Evolutionary conservation across 1,140 invertebrate genomes (phyloP).

Genomic region (Zaprionus nigranus): DNA sequence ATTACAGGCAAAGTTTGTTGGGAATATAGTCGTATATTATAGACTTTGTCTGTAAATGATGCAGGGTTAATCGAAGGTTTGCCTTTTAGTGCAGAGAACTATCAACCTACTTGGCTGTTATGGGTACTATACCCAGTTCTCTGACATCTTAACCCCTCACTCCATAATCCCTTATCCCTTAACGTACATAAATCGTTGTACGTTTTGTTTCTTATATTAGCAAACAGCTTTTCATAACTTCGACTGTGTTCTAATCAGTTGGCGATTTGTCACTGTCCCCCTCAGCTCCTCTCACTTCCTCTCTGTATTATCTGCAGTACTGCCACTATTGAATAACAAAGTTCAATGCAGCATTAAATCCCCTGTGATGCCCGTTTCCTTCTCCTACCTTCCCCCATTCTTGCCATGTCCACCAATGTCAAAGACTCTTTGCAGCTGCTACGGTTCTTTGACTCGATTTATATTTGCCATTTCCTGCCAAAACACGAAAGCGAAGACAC

Average conservation of each 20-base stretch:
- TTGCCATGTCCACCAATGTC: conserved; percentile 36
- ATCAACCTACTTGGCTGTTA: neutral
- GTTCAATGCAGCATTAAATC: conserved; percentile 14
- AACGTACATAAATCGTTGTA: neutral
- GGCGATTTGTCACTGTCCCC: conserved; percentile 30
- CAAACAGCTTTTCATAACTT: conserved; percentile 37
- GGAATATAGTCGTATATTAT: no score
- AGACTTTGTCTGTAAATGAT: no score
- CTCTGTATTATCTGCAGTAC: neutral
- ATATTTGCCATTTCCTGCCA: conserved; percentile 57
- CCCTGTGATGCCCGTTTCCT: neutral
- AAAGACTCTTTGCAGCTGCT: conserved; percentile 45
- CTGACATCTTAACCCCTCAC: neutral
- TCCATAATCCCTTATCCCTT: neutral
- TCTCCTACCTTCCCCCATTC: no score
- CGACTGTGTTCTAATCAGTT: conserved; percentile 28
- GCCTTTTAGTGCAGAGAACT: no score
- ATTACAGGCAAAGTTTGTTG: no score
- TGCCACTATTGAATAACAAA: conserved; percentile 27
- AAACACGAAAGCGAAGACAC: conserved; percentile 41
- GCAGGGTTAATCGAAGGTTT: no score
- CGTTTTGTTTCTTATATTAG: conserved; percentile 5
- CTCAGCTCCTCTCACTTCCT: neutral
- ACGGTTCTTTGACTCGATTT: conserved; percentile 32
- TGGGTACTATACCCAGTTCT: neutral